Base-by-base conservation (phyloP, 2,888 invertebrate species). In the Labia minor region DNA sequence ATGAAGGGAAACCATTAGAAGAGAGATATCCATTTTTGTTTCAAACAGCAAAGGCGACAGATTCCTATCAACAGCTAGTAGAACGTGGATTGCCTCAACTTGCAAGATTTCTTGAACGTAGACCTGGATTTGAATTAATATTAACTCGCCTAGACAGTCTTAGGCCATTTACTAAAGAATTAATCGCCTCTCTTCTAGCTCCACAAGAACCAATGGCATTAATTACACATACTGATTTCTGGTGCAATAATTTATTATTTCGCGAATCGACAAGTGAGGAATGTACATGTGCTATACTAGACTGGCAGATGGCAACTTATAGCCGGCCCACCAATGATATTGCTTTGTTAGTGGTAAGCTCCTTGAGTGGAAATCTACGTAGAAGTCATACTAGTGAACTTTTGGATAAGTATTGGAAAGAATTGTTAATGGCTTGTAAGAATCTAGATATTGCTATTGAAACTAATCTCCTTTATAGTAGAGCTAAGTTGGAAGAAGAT, bases 271-370 rank as follows among this genome's bases (percentile, higher is more conserved):
- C 67, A 67, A 70, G 63, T 67, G 74, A 71, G 67, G 71, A 66
- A 64, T 83, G 82, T 72, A 81, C 83, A 69, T 90, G 90, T 74
- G 83, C 85, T 66, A 87, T 89, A 64, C 78, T 90, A 62, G 90
- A 90, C 75, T 90, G 90, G 90, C 90, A 90, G 80, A 90, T 90
- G 90, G 88, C 90, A 63, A 89, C 88, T 1, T 84, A 88, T 70
- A 88, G 88, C 70, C 75, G 82, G 72, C 89, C 89, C 19, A 90
- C 89, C 75, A 90, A 90, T 75, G 90, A 90, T 74, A 81, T 90
- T 8, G 90, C 90, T 0, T 77, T 89, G 18, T 77, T 90, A 65
- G 79, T 90, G 64, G 79, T 87, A 4, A 89, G 88, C 69, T 90
- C 90, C 1, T 80, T 90, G 62, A 84, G 88, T 0, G 86, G 89